Evolutionary conservation across 2,113 vertebrate genomes (phyloP), one percentile per base, ranked within the genome.

Genomic region (Gopherus flavomarginatus): DNA sequence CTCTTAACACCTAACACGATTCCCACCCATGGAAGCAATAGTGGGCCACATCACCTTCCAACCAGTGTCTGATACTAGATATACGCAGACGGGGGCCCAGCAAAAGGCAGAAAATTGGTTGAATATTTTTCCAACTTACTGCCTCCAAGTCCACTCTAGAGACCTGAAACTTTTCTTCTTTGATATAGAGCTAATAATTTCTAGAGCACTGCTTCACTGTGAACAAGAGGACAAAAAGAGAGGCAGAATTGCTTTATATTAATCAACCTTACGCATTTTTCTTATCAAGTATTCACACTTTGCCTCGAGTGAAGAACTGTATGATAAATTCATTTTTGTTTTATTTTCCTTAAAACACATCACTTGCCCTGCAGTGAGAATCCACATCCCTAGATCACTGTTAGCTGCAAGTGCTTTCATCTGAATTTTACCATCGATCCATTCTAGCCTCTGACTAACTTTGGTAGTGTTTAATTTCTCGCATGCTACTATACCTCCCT

Each of bases 251-350:
- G 87, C 29, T 87, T 77, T 81, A 19, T 50, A 42, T 94, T 87
- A 87, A 91, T 94, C 87, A 79, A 80, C 85, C 95, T 80, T 35
- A 38, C 90, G 75, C 26, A 2, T 96, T 97, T 95, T 92, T 95
- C 85, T 96, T 94, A 95, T 89, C 89, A 90, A 94, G 87, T 82
- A 75, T 92, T 98, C 93, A 86, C 89, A 57, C 90, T 96, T 94
- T 80, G 87, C 90, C 95, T 93, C 53, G 56, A 96, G 91, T 95
- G 96, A 97, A 97, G 78, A 96, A 89, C 87, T 62, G 81, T 90
- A 81, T 93, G 97, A 96, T 97, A 94, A 96, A 94, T 96, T 90
- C 62, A 52, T 85, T 94, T 97, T 86, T 94, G 92, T 87, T 97
- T 97, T 97, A 96, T 97, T 97, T 97, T 90, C 93, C 91, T 86